These are phyloP conservation scores for Phalacrocorax pelagicus DNA, from an alignment of 2,113 vertebrate species.

Conservation along the genomic window DNA sequence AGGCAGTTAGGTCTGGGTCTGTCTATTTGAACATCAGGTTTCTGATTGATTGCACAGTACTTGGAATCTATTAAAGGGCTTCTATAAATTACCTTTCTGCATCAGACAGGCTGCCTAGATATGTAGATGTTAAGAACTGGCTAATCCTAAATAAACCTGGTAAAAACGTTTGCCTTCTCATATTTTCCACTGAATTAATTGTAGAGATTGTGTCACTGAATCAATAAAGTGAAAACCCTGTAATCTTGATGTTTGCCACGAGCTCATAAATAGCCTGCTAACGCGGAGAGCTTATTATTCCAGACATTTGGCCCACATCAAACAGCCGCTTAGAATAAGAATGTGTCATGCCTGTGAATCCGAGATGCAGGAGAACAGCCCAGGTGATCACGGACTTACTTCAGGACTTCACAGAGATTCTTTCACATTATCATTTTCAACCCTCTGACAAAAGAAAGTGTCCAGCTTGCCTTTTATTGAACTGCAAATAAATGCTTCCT, in stretches of 20 bases:
- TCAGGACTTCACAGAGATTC: neutral
- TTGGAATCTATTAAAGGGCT: neutral
- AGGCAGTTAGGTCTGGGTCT: neutral
- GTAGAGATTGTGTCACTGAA: neutral
- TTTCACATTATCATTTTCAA: neutral
- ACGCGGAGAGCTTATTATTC: neutral
- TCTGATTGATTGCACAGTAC: conserved; percentile 29
- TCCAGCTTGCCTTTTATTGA: neutral
- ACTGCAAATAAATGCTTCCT: neutral
- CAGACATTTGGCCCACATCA: neutral
- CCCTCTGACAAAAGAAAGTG: neutral
- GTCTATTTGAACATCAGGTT: neutral
- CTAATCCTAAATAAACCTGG: neutral
- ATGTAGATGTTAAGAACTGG: neutral
- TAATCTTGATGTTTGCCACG: neutral
- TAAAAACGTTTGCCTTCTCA: neutral
- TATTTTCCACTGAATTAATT: neutral
- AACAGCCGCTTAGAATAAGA: neutral
- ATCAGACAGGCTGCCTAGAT: neutral
- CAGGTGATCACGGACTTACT: neutral
- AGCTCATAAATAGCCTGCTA: neutral
- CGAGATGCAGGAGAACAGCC: neutral
- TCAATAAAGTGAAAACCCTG: neutral
- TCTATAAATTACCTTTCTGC: neutral
- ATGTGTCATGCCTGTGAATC: neutral